phyloP scores from a whole-genome alignment of 2,888 invertebrate genomes.

The Scrobipalpa atriplicella region DNA sequence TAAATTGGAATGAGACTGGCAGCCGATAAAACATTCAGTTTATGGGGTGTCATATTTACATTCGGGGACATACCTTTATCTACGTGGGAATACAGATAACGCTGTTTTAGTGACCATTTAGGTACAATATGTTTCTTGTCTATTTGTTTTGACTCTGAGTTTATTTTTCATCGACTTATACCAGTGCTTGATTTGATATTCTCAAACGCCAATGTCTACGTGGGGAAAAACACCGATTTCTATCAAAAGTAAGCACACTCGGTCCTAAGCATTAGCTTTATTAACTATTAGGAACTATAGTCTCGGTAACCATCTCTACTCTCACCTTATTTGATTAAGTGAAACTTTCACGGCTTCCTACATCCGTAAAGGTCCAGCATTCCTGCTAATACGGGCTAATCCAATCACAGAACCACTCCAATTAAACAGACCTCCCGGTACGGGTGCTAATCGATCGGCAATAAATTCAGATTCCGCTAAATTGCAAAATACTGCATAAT shows the following conservation, averaged over 20 bases:
- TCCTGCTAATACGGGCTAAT: constrained; percentile 44
- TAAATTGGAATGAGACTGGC: constrained; percentile 80
- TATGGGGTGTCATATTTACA: constrained; percentile 83
- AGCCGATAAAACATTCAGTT: constrained; percentile 80
- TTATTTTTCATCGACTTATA: not conserved
- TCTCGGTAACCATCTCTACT: not conserved
- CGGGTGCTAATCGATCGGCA: constrained; percentile 71
- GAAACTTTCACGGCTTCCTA: constrained; percentile 25
- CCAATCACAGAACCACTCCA: constrained; percentile 70
- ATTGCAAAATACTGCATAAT: constrained; percentile 51
- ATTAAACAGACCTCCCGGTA: constrained; percentile 66
- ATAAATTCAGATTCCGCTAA: constrained; percentile 64
- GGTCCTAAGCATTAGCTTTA: not conserved
- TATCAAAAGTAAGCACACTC: not conserved
- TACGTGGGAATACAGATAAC: constrained; percentile 69
- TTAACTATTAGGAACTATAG: not conserved
- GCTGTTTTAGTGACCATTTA: constrained; percentile 49
- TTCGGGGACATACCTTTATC: constrained; percentile 72
- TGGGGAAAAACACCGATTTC: not conserved
- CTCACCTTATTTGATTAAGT: constrained; percentile 33
- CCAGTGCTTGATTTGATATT: not conserved
- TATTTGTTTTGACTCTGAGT: constrained; percentile 5
- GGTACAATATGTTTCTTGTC: constrained; percentile 28
- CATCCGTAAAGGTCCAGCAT: constrained; percentile 26
- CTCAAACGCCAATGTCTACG: not conserved